Percentiles rank a stretch among this genome's conserved stretches.
Evolutionary conservation across 2,797 vertebrate species (phyloP).

Genomic region (Sebastes dallii): DNA sequence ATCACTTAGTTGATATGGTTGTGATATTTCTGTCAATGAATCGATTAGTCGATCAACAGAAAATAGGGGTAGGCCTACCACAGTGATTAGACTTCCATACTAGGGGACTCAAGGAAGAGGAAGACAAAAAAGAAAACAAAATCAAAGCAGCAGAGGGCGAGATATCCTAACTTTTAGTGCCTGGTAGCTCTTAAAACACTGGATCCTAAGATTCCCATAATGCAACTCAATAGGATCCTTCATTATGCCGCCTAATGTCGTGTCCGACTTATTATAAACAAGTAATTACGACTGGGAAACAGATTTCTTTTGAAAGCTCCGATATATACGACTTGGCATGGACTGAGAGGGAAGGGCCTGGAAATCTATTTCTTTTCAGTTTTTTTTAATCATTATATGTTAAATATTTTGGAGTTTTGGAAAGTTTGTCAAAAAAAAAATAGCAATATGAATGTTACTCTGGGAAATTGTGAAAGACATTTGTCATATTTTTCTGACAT

Average conservation of each 20-base stretch:
- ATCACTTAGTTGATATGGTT: not conserved
- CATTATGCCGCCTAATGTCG: no score
- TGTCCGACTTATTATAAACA: no score
- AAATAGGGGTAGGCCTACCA: not conserved
- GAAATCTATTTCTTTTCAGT: not conserved
- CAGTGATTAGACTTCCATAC: not conserved
- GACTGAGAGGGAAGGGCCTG: not conserved
- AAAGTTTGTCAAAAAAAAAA: not conserved
- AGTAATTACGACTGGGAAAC: not conserved
- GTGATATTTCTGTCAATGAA: not conserved
- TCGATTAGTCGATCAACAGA: not conserved
- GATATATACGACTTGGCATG: not conserved
- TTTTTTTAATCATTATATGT: not conserved
- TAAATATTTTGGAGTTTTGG: not conserved
- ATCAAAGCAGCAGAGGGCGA: not conserved
- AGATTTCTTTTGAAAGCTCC: not conserved
- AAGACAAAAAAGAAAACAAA: not conserved
- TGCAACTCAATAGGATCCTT: not conserved
- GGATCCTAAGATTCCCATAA: not conserved
- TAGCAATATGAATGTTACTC: not conserved
- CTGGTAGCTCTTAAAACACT: not conserved
- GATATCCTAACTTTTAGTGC: not conserved
- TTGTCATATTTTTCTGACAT: not conserved
- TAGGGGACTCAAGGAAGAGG: not conserved
- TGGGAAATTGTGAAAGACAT: not conserved